These are phyloP conservation scores for Cheilosia impressa DNA, from an alignment of 2,888 invertebrate genomes.

Conservation along the genomic window DNA sequence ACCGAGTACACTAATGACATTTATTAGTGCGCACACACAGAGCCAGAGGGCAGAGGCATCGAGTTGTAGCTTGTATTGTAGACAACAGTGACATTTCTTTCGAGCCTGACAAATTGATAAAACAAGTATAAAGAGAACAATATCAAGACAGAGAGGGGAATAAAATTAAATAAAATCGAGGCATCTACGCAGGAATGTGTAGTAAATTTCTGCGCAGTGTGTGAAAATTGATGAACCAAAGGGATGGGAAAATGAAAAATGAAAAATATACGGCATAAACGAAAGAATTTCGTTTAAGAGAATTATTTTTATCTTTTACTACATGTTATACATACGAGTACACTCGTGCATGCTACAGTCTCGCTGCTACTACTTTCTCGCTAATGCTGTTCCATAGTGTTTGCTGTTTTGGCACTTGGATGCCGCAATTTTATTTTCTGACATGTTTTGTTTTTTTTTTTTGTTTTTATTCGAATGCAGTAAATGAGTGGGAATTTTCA, in stretches of 20 bases:
- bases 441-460: conserved; percentile 55
- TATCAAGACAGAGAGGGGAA: conserved; percentile 16
- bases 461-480: conserved; percentile 60
- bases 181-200: conserved; percentile 73
- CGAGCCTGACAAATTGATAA: conserved; percentile 58
- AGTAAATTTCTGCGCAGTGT: conserved; percentile 74
- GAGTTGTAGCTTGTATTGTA: too few species aligned
- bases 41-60: neutral
- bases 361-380: conserved; percentile 11
- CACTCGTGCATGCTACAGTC: neutral
- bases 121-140: conserved; percentile 28
- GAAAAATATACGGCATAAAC: conserved; percentile 40
- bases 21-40: conserved; percentile 53
- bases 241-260: conserved; percentile 57
- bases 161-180: conserved; percentile 51
- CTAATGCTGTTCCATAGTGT: conserved; percentile 18
- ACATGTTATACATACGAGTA: conserved; percentile 19
- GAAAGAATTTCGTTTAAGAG: conserved; percentile 59
- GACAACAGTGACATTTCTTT: conserved; percentile 45
- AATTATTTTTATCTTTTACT: conserved; percentile 70
- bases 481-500: conserved; percentile 72
- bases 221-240: conserved; percentile 68
- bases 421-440: conserved; percentile 66
- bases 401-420: conserved; percentile 48
- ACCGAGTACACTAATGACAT: conserved; percentile 61